Base-by-base conservation (phyloP, 1,140 invertebrate species). In the Hypsibius dujardini region DNA sequence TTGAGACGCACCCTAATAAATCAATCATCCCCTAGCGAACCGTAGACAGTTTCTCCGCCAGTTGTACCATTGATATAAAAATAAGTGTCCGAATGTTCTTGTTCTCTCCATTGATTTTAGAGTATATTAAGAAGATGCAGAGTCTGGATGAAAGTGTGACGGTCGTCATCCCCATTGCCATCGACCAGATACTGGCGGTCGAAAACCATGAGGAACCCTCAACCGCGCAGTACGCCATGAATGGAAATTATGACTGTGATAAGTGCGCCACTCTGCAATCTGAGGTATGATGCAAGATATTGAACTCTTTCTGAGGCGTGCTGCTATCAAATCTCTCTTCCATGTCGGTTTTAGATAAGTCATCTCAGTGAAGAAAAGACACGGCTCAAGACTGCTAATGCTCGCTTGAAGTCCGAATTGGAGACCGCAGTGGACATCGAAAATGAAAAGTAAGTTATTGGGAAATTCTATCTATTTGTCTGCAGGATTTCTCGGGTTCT, bases 31-130 rank as follows among this genome's bases (percentile, higher is more conserved):
- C 50, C 50, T 7, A 7, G 7, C n/a, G 50, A 56, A 7, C 50
- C 7, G 7, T 56, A n/a, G n/a, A 7, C 50, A 56, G 50, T 56
- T 56, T 56, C 50, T 56, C 50, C 7, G 7, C n/a, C 7, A 7
- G 50, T 56, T 56, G 7, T n/a, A n/a, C n/a, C n/a, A n/a, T n/a
- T n/a, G n/a, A n/a, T n/a, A n/a, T n/a, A n/a, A n/a, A n/a, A n/a
- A n/a, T n/a, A n/a, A n/a, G n/a, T n/a, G n/a, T n/a, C n/a, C n/a
- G n/a, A n/a, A n/a, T n/a, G n/a, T n/a, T n/a, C n/a, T n/a, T n/a
- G n/a, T n/a, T n/a, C n/a, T n/a, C n/a, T n/a, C n/a, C n/a, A n/a
- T 56, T 56, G 7, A 56, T 56, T 67, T 42, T 67, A 67, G 62
- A 67, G 42, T 67, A 67, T 42, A 67, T 67, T 67, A 67, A 67